A percentile compares a stretch with the other conserved stretches of the same genome.
Conservation (phyloP, 2,113 vertebrate species). For the Crocuta crocuta region DNA sequence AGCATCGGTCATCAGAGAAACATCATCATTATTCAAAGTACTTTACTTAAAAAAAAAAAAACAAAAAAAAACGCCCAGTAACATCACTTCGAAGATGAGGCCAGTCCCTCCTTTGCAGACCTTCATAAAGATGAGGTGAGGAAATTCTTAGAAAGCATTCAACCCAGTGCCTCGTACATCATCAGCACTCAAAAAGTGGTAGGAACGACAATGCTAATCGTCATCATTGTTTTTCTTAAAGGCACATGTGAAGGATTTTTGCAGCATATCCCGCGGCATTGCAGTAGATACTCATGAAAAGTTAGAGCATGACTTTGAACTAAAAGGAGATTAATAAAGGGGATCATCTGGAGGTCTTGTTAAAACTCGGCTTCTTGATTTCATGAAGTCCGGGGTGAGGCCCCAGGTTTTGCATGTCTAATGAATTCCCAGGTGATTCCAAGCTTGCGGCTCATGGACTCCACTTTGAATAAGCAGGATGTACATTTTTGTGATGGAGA, state of each 20-base stretch:
- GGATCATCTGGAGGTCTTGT: neutral
- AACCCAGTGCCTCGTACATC: neutral
- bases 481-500: neutral
- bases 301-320: neutral
- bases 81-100: neutral
- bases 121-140: neutral
- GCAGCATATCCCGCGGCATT: neutral
- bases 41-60: neutral
- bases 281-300: neutral
- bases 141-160: neutral
- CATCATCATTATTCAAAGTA: neutral
- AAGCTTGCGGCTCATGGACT: neutral
- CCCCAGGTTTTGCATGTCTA: neutral
- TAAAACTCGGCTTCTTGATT: neutral
- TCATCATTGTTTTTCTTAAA: neutral
- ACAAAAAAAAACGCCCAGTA: neutral
- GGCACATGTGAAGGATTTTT: neutral
- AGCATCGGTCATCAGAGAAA: neutral
- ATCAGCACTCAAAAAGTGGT: neutral
- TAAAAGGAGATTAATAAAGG: neutral
- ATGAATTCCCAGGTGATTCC: neutral
- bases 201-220: neutral
- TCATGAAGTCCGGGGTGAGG: neutral
- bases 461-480: neutral
- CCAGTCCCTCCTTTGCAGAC: accelerated